phyloP scores from a whole-genome alignment of 2,797 vertebrate species.

The Chelon auratus region DNA sequence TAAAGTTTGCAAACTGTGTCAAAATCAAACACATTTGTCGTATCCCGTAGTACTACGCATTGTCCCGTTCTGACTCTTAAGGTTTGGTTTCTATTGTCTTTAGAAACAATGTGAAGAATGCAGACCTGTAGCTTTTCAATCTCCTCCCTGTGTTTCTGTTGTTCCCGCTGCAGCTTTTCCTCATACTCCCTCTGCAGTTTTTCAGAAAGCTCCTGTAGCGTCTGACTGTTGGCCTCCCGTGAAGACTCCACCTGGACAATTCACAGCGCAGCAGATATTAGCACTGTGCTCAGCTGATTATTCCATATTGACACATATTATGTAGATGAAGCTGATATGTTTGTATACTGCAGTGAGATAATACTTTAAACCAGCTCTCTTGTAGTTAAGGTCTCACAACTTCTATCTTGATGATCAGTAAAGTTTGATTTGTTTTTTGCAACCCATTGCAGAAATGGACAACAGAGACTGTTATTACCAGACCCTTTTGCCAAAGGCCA shows the following conservation, averaged over 20 bases:
- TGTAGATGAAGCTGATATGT: constrained; percentile 23
- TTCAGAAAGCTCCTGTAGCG: constrained; percentile 89
- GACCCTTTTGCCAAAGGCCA: background rate
- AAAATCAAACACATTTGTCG: constrained; percentile 2
- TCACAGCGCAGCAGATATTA: constrained; percentile 46
- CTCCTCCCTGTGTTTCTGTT: constrained; percentile 88
- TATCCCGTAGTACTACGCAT: background rate
- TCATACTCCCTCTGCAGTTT: constrained; percentile 90
- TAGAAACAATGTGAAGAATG: constrained; percentile 44
- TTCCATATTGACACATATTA: constrained; percentile 15
- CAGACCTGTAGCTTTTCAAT: constrained; percentile 91
- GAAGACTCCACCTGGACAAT: constrained; percentile 89
- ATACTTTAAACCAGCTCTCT: constrained; percentile 2
- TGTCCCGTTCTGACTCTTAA: background rate
- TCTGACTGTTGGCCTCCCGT: constrained; percentile 87
- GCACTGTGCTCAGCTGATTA: constrained; percentile 18
- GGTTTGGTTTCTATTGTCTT: constrained; percentile 5
- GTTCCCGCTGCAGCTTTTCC: constrained; percentile 88
- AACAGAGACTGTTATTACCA: no score
- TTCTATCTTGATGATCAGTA: constrained; percentile 8
- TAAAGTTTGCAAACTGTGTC: background rate
- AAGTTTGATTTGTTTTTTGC: background rate
- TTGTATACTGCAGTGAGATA: background rate
- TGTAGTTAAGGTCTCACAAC: background rate
- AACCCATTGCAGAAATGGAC: background rate